These are phyloP conservation scores for Avahi laniger DNA, from an alignment of 2,797 vertebrate genomes.

Conservation along the genomic window DNA sequence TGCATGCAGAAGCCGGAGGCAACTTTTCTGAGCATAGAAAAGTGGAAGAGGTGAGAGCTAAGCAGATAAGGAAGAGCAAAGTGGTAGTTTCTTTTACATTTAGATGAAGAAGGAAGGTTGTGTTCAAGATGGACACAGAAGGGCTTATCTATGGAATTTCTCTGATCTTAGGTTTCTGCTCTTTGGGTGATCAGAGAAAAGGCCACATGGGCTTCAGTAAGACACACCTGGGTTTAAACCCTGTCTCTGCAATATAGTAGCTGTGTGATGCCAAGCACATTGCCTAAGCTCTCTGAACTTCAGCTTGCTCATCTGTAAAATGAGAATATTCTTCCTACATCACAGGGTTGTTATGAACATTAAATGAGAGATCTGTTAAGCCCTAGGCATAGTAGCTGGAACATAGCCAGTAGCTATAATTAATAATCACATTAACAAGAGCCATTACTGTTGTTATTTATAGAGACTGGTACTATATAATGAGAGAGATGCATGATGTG, in stretches of 20 bases:
- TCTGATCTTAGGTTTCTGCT: neutral
- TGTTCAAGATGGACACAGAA: neutral
- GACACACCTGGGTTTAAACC: neutral
- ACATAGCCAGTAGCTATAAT: neutral
- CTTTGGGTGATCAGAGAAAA: neutral
- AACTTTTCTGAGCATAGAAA: constrained; percentile 22
- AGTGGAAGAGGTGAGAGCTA: neutral
- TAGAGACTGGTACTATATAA: neutral
- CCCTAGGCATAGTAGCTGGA: neutral
- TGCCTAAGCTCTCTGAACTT: neutral
- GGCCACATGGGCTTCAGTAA: neutral
- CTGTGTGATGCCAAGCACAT: neutral
- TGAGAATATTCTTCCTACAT: neutral
- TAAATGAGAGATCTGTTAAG: constrained; percentile 1
- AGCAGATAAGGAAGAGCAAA: neutral
- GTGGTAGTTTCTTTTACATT: neutral
- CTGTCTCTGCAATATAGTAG: neutral
- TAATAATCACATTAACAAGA: neutral
- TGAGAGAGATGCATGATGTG: neutral
- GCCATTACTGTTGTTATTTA: neutral
- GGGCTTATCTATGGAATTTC: neutral
- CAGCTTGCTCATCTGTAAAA: neutral
- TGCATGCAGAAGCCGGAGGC: neutral
- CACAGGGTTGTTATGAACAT: neutral
- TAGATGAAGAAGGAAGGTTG: neutral